These are phyloP conservation scores for Electrophaes corylata DNA, from an alignment of 2,888 invertebrate genomes.

Conservation along the genomic window DNA sequence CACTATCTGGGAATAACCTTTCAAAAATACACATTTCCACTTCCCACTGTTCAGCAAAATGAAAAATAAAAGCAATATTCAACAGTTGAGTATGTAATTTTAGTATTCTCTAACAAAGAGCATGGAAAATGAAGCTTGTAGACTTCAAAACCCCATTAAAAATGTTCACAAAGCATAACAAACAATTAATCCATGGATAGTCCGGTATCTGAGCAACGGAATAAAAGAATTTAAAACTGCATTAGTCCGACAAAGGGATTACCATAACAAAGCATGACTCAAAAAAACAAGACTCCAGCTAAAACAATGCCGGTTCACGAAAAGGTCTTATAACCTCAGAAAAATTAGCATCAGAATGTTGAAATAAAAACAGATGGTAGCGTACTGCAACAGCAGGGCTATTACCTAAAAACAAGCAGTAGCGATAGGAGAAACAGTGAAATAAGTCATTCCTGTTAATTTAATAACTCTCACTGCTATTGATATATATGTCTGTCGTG, in stretches of 20 bases:
- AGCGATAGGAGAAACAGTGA: too few species aligned
- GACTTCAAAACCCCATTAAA: slow-evolving; percentile 11
- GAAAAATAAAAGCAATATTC: not conserved
- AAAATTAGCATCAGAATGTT: slow-evolving; percentile 31
- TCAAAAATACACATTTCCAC: too few species aligned
- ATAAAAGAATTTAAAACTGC: slow-evolving; percentile 26
- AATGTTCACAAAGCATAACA: slow-evolving; percentile 12
- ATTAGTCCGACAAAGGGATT: slow-evolving; percentile 22
- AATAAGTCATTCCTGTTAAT: too few species aligned
- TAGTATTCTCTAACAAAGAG: not conserved
- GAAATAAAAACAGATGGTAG: slow-evolving; percentile 31
- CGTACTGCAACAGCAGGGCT: slow-evolving; percentile 22
- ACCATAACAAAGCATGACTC: slow-evolving; percentile 25
- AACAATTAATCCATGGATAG: slow-evolving; percentile 23
- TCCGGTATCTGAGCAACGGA: slow-evolving; percentile 15
- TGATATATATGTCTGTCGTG: too few species aligned
- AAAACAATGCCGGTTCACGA: slow-evolving; percentile 23
- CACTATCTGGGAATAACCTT: too few species aligned
- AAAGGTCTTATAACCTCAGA: slow-evolving; percentile 18
- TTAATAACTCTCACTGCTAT: too few species aligned
- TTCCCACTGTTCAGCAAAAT: not conserved
- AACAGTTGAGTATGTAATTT: not conserved
- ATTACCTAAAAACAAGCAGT: too few species aligned
- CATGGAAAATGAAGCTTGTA: not conserved
- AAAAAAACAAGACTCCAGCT: slow-evolving; percentile 22